phyloP scores from a whole-genome alignment of 92 coral and sea anemone genomes.

The Chrysogorgia sp. region DNA sequence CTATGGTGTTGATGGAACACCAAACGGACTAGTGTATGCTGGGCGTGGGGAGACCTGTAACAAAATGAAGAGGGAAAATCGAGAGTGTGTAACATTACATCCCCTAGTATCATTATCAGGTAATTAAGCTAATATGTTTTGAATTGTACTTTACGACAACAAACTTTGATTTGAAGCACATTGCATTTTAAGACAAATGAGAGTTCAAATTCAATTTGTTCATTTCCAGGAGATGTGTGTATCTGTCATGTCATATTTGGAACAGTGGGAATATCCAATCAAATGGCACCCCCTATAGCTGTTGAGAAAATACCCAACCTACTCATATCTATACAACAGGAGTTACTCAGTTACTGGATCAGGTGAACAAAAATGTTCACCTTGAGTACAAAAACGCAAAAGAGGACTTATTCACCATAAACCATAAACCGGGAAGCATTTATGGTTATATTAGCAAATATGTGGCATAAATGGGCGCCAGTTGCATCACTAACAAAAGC shows the following conservation, averaged over 20 bases:
- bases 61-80: background rate
- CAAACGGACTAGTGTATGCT: background rate
- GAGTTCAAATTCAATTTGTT: no score
- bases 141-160: no score
- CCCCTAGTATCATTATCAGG: slow-evolving; percentile 7
- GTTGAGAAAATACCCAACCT: no score
- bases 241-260: no score
- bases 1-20: slow-evolving; percentile 20
- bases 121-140: background rate
- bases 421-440: background rate
- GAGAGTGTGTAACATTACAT: slow-evolving; percentile 5
- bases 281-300: no score
- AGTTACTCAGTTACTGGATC: background rate
- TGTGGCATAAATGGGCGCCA: slow-evolving; percentile 12
- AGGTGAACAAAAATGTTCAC: background rate
- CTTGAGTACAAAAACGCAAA: background rate
- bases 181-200: no score
- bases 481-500: background rate
- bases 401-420: background rate
- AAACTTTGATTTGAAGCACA: no score
- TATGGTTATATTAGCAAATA: background rate
- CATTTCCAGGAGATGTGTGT: no score
- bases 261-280: no score
- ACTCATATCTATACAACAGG: no score
- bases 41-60: slow-evolving; percentile 2